Conservation (phyloP, 2,113 vertebrate genomes). For the Mixornis gularis region DNA sequence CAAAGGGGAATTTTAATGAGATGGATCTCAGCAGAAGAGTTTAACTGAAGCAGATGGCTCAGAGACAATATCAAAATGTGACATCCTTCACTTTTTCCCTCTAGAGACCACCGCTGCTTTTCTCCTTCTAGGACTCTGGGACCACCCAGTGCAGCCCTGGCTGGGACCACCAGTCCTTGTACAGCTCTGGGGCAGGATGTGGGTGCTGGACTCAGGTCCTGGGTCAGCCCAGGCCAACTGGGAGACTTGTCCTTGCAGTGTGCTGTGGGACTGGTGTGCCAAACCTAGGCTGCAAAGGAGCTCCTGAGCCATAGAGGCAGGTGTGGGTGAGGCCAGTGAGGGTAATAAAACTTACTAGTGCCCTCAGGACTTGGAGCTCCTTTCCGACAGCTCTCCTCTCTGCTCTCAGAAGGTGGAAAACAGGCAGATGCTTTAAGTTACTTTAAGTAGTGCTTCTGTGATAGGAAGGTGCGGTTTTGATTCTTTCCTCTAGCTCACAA, state of each 20-base stretch:
- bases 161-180: neutral
- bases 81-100: neutral
- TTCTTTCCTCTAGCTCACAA: neutral
- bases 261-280: neutral
- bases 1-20: neutral
- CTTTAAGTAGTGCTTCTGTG: neutral
- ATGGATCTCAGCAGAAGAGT: neutral
- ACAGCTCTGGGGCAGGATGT: neutral
- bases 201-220: neutral
- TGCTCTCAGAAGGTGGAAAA: neutral
- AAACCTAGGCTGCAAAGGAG: neutral
- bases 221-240: fast-evolving
- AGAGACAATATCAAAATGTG: neutral
- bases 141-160: neutral
- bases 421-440: neutral
- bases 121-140: neutral
- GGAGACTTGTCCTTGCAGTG: neutral
- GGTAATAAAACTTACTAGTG: neutral
- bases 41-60: neutral
- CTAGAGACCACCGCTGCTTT: neutral
- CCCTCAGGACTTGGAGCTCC: too few species aligned
- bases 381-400: neutral
- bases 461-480: fast-evolving
- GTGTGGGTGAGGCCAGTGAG: neutral
- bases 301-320: neutral